Evolutionary conservation across 2,797 vertebrate species (phyloP).

Genomic region (Thunnus albacares): DNA sequence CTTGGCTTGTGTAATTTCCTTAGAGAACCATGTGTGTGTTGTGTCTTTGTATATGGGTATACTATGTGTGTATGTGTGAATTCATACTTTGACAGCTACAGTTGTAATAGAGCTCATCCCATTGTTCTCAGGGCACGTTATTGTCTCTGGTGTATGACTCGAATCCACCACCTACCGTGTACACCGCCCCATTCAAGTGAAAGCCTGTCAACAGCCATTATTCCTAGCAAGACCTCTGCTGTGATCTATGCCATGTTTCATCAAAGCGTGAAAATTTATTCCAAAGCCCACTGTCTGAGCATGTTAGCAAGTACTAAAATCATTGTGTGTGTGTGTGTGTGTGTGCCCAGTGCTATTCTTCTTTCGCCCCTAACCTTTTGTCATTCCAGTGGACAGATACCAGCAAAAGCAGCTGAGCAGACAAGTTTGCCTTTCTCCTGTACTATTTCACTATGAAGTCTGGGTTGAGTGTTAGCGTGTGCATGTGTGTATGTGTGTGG

Average conservation of each 20-base stretch:
- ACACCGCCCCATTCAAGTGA: slow-evolving; percentile 61
- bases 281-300: slow-evolving; percentile 77
- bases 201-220: slow-evolving; percentile 81
- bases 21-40: background rate
- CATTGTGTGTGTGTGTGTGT: slow-evolving; percentile 58
- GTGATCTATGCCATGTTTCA: slow-evolving; percentile 85
- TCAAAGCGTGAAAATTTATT: slow-evolving; percentile 75
- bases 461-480: slow-evolving; percentile 22
- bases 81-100: slow-evolving; percentile 65
- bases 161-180: slow-evolving; percentile 66
- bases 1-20: slow-evolving; percentile 10
- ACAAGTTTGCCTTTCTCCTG: slow-evolving; percentile 57
- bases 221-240: slow-evolving; percentile 77
- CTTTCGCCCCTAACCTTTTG: slow-evolving; percentile 47
- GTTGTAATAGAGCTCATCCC: slow-evolving; percentile 61
- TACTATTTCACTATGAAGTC: slow-evolving; percentile 51
- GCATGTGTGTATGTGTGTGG: slow-evolving; percentile 26
- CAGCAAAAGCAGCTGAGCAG: slow-evolving; percentile 66
- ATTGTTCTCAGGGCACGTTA: slow-evolving; percentile 68
- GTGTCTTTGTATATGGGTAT: slow-evolving; percentile 12
- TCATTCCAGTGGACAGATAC: slow-evolving; percentile 59
- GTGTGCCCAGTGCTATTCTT: slow-evolving; percentile 36
- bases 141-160: slow-evolving; percentile 66
- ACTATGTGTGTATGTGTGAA: slow-evolving; percentile 43
- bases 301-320: slow-evolving; percentile 75